These are phyloP conservation scores for Rhea pennata DNA, from an alignment of 2,113 vertebrate species.

Conservation along the genomic window DNA sequence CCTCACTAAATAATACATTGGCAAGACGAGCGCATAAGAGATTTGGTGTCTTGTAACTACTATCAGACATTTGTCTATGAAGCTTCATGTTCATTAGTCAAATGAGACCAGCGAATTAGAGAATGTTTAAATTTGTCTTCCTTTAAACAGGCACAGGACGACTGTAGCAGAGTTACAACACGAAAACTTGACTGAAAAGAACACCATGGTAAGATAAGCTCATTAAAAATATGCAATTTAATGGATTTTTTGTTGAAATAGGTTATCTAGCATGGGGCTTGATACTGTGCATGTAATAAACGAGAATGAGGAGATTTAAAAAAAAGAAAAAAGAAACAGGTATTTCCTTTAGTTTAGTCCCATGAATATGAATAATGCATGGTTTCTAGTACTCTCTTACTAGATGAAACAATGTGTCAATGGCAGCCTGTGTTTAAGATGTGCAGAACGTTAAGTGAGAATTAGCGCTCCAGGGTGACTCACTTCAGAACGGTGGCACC, in stretches of 20 bases:
- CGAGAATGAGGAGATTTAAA: constrained; percentile 48
- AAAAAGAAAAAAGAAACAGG: constrained; percentile 46
- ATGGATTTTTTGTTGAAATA: constrained; percentile 38
- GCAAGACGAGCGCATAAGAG: constrained; percentile 79
- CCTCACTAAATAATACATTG: constrained; percentile 94
- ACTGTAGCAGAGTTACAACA: constrained; percentile 54
- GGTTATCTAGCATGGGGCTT: neutral
- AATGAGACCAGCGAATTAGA: constrained; percentile 73
- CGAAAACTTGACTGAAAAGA: constrained; percentile 69
- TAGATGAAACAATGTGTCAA: constrained; percentile 26
- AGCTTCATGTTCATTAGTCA: constrained; percentile 78
- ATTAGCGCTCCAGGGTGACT: constrained; percentile 9
- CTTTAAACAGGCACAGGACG: constrained; percentile 63
- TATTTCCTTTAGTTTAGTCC: constrained; percentile 28
- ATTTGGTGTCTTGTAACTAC: constrained; percentile 84
- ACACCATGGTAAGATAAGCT: constrained; percentile 77
- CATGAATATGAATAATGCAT: constrained; percentile 61
- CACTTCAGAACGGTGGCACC: constrained; percentile 7
- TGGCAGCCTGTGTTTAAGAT: constrained; percentile 8
- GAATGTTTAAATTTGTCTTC: constrained; percentile 71
- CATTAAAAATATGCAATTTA: constrained; percentile 51
- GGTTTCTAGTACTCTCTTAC: constrained; percentile 21
- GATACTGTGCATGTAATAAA: constrained; percentile 44
- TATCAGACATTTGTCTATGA: constrained; percentile 76
- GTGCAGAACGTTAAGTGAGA: constrained; percentile 25